Conservation (phyloP, 1,140 invertebrate species). For the Pseudoatta argentina region DNA sequence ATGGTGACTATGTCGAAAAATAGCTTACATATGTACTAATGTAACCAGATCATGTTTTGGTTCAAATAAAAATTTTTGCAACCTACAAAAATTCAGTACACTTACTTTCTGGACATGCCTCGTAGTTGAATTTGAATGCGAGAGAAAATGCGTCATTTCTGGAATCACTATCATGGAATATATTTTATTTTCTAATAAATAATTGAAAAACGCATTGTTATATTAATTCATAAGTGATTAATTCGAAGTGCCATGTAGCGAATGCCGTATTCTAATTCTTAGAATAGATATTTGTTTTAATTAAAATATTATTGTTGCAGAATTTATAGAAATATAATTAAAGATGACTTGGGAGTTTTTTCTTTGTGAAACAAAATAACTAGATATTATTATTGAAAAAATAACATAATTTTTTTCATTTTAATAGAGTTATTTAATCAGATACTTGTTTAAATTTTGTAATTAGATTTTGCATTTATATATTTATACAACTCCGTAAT, state of each 20-base stretch:
- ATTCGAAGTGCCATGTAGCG: neutral
- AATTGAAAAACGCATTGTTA: neutral
- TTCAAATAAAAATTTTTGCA: too few relatives aligned
- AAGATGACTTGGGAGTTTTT: neutral
- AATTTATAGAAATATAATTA: neutral
- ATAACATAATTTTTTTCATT: neutral
- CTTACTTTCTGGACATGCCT: too few relatives aligned
- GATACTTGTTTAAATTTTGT: neutral
- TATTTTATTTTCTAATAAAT: neutral
- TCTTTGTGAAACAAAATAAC: neutral
- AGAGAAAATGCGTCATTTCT: neutral
- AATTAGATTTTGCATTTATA: neutral
- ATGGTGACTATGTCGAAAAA: too few relatives aligned
- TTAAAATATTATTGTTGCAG: neutral
- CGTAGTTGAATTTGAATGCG: neutral
- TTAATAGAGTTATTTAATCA: neutral
- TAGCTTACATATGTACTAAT: too few relatives aligned
- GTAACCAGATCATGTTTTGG: too few relatives aligned
- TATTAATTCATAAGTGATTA: neutral
- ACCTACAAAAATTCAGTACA: too few relatives aligned
- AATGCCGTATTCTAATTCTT: neutral
- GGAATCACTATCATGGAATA: neutral
- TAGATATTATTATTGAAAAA: neutral
- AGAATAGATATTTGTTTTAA: neutral
- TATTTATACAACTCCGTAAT: neutral